Percentiles rank a stretch among this genome's conserved stretches.
phyloP scores from a whole-genome alignment of 2,113 vertebrate genomes.

The Dipodomys spectabilis region DNA sequence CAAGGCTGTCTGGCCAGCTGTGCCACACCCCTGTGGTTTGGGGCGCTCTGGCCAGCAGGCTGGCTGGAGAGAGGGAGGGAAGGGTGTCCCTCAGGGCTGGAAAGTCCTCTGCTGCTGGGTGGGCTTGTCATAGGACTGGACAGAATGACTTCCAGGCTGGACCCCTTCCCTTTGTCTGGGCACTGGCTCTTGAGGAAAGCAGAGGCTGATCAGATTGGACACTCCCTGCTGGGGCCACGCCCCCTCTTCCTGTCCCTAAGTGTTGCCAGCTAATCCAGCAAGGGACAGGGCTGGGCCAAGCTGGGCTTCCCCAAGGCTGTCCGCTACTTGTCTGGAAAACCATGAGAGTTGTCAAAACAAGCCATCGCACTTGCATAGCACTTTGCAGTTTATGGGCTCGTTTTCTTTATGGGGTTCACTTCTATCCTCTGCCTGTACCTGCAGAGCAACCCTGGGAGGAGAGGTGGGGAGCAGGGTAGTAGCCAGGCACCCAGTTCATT shows the following conservation, averaged over 20 bases:
- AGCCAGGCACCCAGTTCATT: neutral
- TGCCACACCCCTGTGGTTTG: constrained; percentile 70
- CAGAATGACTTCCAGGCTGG: neutral
- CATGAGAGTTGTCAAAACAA: constrained; percentile 6
- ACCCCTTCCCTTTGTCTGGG: neutral
- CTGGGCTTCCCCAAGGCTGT: neutral
- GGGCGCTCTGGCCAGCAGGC: neutral
- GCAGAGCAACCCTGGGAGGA: neutral
- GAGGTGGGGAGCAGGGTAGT: neutral
- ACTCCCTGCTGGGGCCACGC: neutral
- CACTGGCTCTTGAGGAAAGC: neutral
- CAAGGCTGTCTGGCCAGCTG: constrained; percentile 60
- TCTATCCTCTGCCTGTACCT: neutral
- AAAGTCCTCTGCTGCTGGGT: neutral
- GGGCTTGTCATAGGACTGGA: neutral
- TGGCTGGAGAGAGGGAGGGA: neutral
- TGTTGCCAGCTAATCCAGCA: neutral
- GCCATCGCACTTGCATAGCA: neutral
- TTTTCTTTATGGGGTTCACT: neutral
- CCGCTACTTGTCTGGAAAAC: constrained; percentile 33
- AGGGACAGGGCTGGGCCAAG: neutral
- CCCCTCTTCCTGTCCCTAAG: neutral
- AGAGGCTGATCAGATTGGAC: neutral
- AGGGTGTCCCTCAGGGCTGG: neutral
- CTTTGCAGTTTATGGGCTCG: neutral